Evolutionary conservation across 1,140 invertebrate genomes (phyloP).

Genomic region (Pogonus chalceus): DNA sequence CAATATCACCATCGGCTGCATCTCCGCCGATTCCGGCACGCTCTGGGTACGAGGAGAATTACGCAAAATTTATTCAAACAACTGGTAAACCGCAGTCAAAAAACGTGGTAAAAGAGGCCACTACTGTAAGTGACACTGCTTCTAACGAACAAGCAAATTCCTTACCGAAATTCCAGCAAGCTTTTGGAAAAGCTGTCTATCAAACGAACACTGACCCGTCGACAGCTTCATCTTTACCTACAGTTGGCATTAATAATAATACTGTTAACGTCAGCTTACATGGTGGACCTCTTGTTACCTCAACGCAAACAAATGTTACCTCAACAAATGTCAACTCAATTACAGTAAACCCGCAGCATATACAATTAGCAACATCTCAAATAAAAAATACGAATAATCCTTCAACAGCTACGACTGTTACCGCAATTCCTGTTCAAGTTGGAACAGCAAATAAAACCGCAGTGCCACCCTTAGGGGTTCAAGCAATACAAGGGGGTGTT

Average conservation of each 20-base stretch:
- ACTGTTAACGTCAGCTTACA: conserved; percentile 12
- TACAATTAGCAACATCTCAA: background rate
- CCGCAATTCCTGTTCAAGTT: background rate
- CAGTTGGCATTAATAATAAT: conserved; percentile 8
- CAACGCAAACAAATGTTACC: conserved; percentile 19
- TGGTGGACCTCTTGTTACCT: conserved; percentile 25
- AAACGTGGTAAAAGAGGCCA: conserved; percentile 1
- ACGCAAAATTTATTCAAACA: conserved; percentile 42
- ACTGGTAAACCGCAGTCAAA: conserved; percentile 9
- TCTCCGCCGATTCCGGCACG: conserved; percentile 3
- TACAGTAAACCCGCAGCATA: background rate
- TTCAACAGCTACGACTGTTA: conserved; percentile 14
- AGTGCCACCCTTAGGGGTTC: conserved; percentile 27
- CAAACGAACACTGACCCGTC: conserved; percentile 26
- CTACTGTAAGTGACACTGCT: background rate
- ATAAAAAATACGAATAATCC: conserved; percentile 12
- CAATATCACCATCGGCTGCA: conserved; percentile 24
- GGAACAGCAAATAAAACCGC: background rate
- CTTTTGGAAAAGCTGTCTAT: conserved; percentile 56
- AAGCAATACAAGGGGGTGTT: conserved; percentile 49
- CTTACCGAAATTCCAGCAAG: conserved; percentile 69
- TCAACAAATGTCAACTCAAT: background rate
- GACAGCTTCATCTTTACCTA: conserved; percentile 12
- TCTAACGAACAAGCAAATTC: conserved; percentile 12
- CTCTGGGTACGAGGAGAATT: conserved; percentile 39